Evolutionary conservation across 2,113 vertebrate species (phyloP), one percentile per base, ranked within the genome.

Genomic region (Hippocampus abdominalis): DNA sequence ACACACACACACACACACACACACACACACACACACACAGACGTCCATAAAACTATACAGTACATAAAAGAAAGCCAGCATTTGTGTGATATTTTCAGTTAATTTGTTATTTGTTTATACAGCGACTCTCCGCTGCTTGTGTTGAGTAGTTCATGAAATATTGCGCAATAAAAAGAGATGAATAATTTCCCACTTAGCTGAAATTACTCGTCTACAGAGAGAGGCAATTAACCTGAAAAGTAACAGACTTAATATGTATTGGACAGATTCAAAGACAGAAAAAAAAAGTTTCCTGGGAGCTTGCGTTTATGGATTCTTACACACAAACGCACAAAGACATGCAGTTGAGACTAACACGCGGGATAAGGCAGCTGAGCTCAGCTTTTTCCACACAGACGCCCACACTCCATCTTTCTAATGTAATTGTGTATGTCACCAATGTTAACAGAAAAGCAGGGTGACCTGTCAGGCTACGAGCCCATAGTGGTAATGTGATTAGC

Each of bases 361-460:
- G 63, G 65, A 51, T 63, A 48, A 66, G 64, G 73, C 69, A 73
- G 77, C 81, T 81, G 73, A 87, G 81, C 73, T 69, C 72, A 88
- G 81, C 84, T 0, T 1, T 84, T 84, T 80, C 32, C 67, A 70
- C 68, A 66, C 21, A 36, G 11, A 65, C 70, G 62, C 49, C 51
- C 74, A 6, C 64, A 44, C 61, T 54, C 25, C 15, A 54, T 29
- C 70, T 25, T 74, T 44, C 61, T 79, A 81, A 86, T 79, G 80
- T 78, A 71, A 86, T 81, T 76, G 72, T 76, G 77, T 69, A 60
- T 71, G 78, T 86, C 53, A n/a, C 76, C 72, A 62, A 54, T 13
- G 49, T 79, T 76, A 82, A 82, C 80, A 82, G 78, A 84, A 83
- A 83, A 74, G 64, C 80, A 69, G 76, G 16, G 63, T 76, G 86